Evolutionary conservation across 2,888 invertebrate species (phyloP), one percentile per base, ranked within the genome.

Genomic region (Lepidochrysops patricia): DNA sequence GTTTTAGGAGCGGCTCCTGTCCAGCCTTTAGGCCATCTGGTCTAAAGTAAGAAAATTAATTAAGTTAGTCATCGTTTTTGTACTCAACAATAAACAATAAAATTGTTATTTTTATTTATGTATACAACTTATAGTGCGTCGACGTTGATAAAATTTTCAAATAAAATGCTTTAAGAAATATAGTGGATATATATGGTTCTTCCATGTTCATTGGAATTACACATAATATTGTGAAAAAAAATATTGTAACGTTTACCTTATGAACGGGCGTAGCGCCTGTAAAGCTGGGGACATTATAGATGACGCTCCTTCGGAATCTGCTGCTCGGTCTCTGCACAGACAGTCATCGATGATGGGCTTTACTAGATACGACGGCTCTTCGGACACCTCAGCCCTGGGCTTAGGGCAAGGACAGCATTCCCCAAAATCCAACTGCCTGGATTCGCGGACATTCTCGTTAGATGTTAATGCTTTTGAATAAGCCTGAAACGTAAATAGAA

Each of bases 351-450:
- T 23, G 1, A 29, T 13, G 19, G 25, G 25, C 6, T 61, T 61
- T n/a, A 50, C 60, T 23, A 32, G 56, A 56, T 29, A 9, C 19
- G 19, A 9, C 27, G 32, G 5, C 15, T 62, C 43, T 23, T 26
- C 57, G 13, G 12, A 61, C 13, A 43, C 35, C n/a, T 60, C 62
- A 19, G 57, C 57, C 7, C 64, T 62, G n/a, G 78, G 74, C 7
- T 64, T 63, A 9, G 78, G 75, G 60, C 87, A 87, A 0, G 86
- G 84, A 32, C 86, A 87, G 66, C 85, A 86, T 48, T 82, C 79
- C 2, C 61, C 68, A 34, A 68, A 67, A 57, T 69, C 69, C 54
- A 72, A 35, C 58, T 77, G 72, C 7, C 72, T 71, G 4, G 69
- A 1, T n/a, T 61, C 57, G 13, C 72, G 68, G 32, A 48, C 60